Evolutionary conservation across 2,797 vertebrate genomes (phyloP).

Genomic region (Anabacerthia variegaticeps): DNA sequence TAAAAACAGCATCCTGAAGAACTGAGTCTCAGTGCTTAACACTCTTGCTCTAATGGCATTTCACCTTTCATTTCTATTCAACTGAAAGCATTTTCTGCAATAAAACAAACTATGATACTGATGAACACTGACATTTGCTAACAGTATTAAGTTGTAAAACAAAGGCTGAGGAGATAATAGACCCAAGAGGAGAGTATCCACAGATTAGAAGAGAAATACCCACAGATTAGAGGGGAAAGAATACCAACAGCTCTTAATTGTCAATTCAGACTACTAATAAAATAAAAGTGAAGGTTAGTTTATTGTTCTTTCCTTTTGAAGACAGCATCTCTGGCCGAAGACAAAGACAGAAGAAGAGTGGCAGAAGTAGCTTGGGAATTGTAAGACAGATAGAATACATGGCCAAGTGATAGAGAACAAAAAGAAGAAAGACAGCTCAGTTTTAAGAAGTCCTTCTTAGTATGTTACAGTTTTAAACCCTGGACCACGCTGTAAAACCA

Average conservation of each 20-base stretch:
- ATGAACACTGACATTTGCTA: slow-evolving; percentile 46
- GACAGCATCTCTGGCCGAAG: neutral
- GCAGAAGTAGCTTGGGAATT: neutral
- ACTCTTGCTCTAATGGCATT: neutral
- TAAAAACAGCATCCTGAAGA: neutral
- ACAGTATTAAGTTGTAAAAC: slow-evolving; percentile 40
- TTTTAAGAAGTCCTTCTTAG: neutral
- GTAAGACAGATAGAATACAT: neutral
- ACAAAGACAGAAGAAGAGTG: neutral
- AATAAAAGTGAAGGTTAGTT: neutral
- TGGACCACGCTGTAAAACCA: neutral
- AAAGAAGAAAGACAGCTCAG: neutral
- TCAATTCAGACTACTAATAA: neutral
- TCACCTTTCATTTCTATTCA: slow-evolving; percentile 14
- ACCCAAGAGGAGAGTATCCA: neutral
- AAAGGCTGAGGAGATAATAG: slow-evolving; percentile 9
- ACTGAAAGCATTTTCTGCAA: neutral
- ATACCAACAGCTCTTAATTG: neutral
- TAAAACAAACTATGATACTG: slow-evolving; percentile 20
- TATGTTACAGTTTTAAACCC: neutral
- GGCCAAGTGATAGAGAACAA: neutral
- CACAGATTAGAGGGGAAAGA: neutral
- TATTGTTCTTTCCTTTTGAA: neutral
- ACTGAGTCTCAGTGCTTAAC: neutral
- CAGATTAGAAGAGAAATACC: neutral